Evolutionary conservation across 1,140 invertebrate genomes (phyloP).

Genomic region (Drosophila equinoxialis): DNA sequence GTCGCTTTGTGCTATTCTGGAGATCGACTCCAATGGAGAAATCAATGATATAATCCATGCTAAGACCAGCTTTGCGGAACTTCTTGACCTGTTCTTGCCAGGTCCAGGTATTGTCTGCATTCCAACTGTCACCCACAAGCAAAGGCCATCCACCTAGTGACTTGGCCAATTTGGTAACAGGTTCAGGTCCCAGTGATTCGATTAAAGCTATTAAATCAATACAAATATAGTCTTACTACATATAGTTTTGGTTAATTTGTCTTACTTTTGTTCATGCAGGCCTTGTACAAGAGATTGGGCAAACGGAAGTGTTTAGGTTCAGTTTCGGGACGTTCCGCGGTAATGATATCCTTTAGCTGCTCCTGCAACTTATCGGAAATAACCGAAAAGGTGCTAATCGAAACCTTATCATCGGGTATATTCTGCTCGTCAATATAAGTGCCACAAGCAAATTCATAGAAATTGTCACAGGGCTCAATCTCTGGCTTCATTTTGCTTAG

Average conservation of each 20-base stretch:
- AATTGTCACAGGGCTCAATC: constrained; percentile 95
- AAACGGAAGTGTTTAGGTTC: constrained; percentile 90
- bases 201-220: constrained; percentile 85
- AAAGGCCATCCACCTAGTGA: constrained; percentile 96
- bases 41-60: constrained; percentile 96
- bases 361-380: constrained; percentile 91
- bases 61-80: constrained; percentile 91
- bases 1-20: constrained; percentile 93
- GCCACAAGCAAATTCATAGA: constrained; percentile 93
- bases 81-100: constrained; percentile 93
- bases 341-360: constrained; percentile 90
- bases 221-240: neutral
- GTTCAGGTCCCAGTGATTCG: constrained; percentile 88
- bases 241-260: constrained; percentile 21
- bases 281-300: constrained; percentile 90
- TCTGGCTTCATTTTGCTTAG: constrained; percentile 88
- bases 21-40: constrained; percentile 95
- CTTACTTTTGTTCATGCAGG: constrained; percentile 94
- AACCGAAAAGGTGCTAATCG: constrained; percentile 91
- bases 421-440: constrained; percentile 88
- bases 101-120: constrained; percentile 87
- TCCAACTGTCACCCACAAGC: constrained; percentile 90
- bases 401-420: constrained; percentile 92
- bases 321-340: constrained; percentile 86
- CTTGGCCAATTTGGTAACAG: constrained; percentile 88